A percentile compares a stretch with the other conserved stretches of the same genome.
These are phyloP conservation scores for Cecidostiba fungosa DNA, from an alignment of 2,888 invertebrate species.

Conservation along the genomic window DNA sequence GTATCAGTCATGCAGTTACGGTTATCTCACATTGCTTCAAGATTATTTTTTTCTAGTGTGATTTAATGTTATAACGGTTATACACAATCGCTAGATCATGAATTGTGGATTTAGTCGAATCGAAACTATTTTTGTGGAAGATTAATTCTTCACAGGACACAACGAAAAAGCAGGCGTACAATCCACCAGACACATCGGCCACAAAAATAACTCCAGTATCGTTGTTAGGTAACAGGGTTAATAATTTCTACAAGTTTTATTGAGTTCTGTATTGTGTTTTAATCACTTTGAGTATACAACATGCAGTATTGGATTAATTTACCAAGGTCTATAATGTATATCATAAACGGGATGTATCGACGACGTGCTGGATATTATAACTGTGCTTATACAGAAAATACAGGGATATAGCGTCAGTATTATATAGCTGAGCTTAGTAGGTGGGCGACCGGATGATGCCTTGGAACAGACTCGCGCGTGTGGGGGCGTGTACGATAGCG, in stretches of 20 bases:
- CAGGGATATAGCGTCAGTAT: neutral
- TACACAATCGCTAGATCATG: neutral
- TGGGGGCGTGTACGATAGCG: slow-evolving; percentile 8
- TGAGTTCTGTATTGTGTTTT: neutral
- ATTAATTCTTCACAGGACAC: neutral
- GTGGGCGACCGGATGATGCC: neutral
- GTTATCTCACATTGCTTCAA: neutral
- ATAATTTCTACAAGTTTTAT: neutral
- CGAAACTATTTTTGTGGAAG: neutral
- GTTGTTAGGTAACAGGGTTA: neutral
- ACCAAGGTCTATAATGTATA: neutral
- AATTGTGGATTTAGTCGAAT: neutral
- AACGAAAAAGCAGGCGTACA: too few species aligned
- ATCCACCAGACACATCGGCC: neutral
- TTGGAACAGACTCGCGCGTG: slow-evolving; percentile 17
- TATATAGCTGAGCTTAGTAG: neutral
- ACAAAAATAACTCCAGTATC: neutral
- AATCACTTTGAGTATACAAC: neutral
- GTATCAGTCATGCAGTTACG: neutral
- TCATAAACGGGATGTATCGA: neutral
- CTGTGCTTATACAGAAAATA: too few species aligned
- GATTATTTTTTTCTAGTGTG: neutral
- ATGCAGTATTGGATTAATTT: neutral
- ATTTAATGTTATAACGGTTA: neutral
- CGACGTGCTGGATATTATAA: neutral